Evolutionary conservation across 2,113 vertebrate species (phyloP), one percentile per base, ranked within the genome.

Genomic region (Ahaetulla prasina): DNA sequence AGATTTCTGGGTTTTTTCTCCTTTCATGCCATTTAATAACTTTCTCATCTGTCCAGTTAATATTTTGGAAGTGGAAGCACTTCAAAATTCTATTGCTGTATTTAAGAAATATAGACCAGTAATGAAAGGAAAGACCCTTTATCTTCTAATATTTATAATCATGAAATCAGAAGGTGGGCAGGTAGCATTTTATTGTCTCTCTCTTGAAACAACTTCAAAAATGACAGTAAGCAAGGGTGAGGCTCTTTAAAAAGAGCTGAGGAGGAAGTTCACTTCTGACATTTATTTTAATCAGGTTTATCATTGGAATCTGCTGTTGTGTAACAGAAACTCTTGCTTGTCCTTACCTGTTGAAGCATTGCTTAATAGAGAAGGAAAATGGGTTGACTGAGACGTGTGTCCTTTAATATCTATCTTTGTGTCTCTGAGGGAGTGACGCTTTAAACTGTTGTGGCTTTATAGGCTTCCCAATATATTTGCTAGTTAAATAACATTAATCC

Each of bases 251-350:
- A 93, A 95, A 92, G 94, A 95, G 92, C 96, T 92, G 92, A 97
- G 96, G 95, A 97, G 98, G 98, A 98, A 98, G 97, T 97, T 96
- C 92, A 92, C 95, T 96, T 96, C 96, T 97, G 97, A 96, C 97
- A 96, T 96, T 97, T 97, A 97, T 97, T 97, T 96, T 98, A 96
- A 97, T 98, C 97, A 94, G 95, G 95, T 97, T 97, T 97, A 97
- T 97, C 97, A 95, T 95, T 91, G 95, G 96, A 97, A 96, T 95
- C 96, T 96, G 95, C 96, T 96, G 92, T 98, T 98, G 98, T 97
- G 98, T 97, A 98, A 98, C 97, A 97, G 98, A 98, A 98, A 98
- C 98, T 98, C 96, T 93, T 96, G 97, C 98, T 97, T 98, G 98
- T 95, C 96, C 96, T 94, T 98, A 96, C 98, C 96, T 98, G 98